Evolutionary conservation across 2,888 invertebrate species (phyloP).

Genomic region (Ochropleura leucogaster): DNA sequence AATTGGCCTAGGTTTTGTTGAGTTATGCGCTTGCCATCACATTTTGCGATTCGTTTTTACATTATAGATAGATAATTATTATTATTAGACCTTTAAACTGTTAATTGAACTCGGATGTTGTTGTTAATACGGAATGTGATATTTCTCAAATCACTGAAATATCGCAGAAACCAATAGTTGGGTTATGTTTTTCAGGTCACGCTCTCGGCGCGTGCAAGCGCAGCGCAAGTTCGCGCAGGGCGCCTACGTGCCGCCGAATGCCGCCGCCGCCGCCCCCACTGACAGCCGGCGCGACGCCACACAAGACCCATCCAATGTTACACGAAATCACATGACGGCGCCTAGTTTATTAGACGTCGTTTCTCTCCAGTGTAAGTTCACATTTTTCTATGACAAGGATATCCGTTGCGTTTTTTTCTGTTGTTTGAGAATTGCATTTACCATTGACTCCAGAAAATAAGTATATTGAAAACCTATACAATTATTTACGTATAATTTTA

Average conservation of each 20-base stretch:
- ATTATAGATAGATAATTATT: too few species aligned
- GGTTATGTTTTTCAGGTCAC: slow-evolving; percentile 35
- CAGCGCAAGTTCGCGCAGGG: slow-evolving; percentile 80
- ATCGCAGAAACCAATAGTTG: neutral
- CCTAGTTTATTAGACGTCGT: slow-evolving; percentile 66
- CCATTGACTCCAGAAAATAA: too few species aligned
- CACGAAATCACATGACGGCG: slow-evolving; percentile 47
- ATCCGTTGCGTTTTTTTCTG: neutral
- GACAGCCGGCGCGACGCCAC: slow-evolving; percentile 28
- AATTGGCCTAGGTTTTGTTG: too few species aligned
- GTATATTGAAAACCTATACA: too few species aligned
- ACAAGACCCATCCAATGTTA: slow-evolving; percentile 26
- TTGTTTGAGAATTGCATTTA: neutral
- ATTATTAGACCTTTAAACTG: too few species aligned
- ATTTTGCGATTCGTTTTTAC: too few species aligned
- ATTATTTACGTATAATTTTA: too few species aligned
- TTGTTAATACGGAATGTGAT: neutral
- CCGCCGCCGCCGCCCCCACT: neutral
- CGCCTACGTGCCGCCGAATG: slow-evolving; percentile 66
- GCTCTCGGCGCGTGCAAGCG: slow-evolving; percentile 67
- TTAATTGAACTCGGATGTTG: too few species aligned
- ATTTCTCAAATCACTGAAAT: neutral
- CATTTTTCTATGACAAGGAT: neutral
- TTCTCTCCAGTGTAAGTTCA: slow-evolving; percentile 67
- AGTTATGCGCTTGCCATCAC: too few species aligned